Base-by-base conservation (phyloP, 2,888 invertebrate species). In the Hecatera dysodea region DNA sequence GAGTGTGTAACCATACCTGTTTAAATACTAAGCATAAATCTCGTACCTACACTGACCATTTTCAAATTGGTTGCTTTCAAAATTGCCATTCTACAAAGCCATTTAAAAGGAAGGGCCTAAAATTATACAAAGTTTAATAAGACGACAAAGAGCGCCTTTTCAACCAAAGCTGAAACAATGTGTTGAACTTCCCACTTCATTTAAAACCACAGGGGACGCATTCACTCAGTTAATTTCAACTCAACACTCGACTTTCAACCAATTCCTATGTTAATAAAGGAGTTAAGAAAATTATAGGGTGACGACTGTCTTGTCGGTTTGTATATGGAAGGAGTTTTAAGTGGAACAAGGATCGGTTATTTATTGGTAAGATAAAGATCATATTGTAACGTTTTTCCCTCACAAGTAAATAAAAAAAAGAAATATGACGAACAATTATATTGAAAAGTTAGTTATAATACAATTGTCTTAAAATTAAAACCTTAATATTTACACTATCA, bases 191-290 rank as follows among this genome's bases (percentile, higher is more conserved):
- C 56, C 29, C 56, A 73, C 66, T 81, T 69, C 67, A 67, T 78
- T 78, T 77, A 44, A 55, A 81, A 81, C 78, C 81, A 77, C 78
- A 77, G 52, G 78, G 66, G 78, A 77, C 62, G 62, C 60, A 78
- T 81, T 77, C 63, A 44, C 48, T 63, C 59, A 46, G 73, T 80
- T 81, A 77, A 81, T 83, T 81, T 78, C 39, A 33, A 77, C 81
- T 80, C 72, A 71, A 83, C 66, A 76, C 81, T 80, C 72, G 68
- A 83, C 66, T 81, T 83, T 59, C 60, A 68, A 61, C 71, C 68
- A 68, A 81, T 81, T 81, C 67, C 73, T 74, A 81, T 81, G 81
- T 68, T 81, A 83, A 81, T 83, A 68, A 80, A 76, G 67, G 66
- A 71, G 73, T 71, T 63, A 67, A 55, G 70, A 66, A 77, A 83